Base-by-base conservation (phyloP, 2,113 vertebrate genomes). In the Leuciscus idus region DNA sequence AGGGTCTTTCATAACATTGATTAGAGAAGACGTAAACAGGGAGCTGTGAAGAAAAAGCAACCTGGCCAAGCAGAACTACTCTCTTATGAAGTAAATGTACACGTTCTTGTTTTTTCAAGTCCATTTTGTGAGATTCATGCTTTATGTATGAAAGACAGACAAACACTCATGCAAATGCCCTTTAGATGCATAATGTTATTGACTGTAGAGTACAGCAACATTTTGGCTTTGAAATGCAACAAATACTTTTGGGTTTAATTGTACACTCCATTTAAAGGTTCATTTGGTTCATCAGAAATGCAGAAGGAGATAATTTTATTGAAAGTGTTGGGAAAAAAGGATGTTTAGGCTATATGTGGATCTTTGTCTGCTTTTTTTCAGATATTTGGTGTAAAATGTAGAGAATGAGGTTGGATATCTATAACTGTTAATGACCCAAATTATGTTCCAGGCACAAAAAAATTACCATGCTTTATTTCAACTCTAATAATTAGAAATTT, bases 11-110 rank as follows among this genome's bases (percentile, higher is more conserved):
- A 15, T 82, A 85, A 83, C 78, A 62, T 66, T 43, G 62, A 85
- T 78, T 76, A 39, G 26, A 83, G 73, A 30, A 68, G 48, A 55
- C 62, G 83, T 64, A 83, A 89, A 73, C 72, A 86, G 10, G 8
- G 19, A 82, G 70, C 39, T 46, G 72, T 26, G 15, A 30, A 73
- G 43, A 21, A 72, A 55, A 52, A n/a, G 46, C 48, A 52, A 70
- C 48, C 48, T 17, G 81, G 17, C 55, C 12, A 55, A 19, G n/a
- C 46, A 36, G 4, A 70, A 36, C 62, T 23, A 26, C 19, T 23
- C 43, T 2, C 15, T 64, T n/a, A 43, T 81, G 15, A 48, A 64
- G n/a, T 64, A 30, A 33, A 78, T 36, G 23, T 33, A 64, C 39
- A 81, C 0, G 1, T 43, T 43, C 33, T 21, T 66, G 59, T 62